Base-by-base conservation (phyloP, 2,888 invertebrate species). In the Alentia gelatinosa region DNA sequence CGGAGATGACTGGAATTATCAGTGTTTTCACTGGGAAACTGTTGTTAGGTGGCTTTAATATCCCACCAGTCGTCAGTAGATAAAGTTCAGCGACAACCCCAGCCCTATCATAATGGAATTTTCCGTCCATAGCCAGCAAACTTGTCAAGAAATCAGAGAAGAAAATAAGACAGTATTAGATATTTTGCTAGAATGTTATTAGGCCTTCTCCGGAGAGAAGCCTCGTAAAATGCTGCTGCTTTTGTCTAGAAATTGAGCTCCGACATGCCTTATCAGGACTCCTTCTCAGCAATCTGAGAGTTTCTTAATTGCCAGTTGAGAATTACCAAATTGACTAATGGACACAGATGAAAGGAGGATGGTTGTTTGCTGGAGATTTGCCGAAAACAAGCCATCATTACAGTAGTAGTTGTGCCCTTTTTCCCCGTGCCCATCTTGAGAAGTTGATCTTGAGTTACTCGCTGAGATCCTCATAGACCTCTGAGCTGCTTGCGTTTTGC, bases 291-390 rank as follows among this genome's bases (percentile, higher is more conserved):
- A 30, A 68, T 68, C 26, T 68, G 30, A 47, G 47, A 56, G 56
- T 26, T 30, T 30, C 68, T 30, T 68, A 68, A 68, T 68, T 68
- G 68, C 30, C 68, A 68, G 68, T 68, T 68, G 68, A 68, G 68
- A 68, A 30, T 68, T 68, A 68, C 68, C 68, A 30, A 68, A 68
- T 68, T 30, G 68, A 68, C 68, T 68, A 68, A 68, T 68, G 68
- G 68, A 68, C 26, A 68, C 30, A 30, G 68, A 68, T 68, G 68
- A 68, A 30, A 68, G 68, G 30, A 15, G 30, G 5, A 19, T 1
- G 26, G 23, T 3, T 63, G 63, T 63, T n/a, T 63, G 63, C n/a
- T 63, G 9, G 1, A 30, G 68, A 68, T 26, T 3, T 12, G 30
- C 26, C n/a, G 68, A 68, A 68, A 68, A 68, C 68, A 68, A 30